Conservation (phyloP, 2,797 vertebrate genomes). For the Molossus alvarezi region DNA sequence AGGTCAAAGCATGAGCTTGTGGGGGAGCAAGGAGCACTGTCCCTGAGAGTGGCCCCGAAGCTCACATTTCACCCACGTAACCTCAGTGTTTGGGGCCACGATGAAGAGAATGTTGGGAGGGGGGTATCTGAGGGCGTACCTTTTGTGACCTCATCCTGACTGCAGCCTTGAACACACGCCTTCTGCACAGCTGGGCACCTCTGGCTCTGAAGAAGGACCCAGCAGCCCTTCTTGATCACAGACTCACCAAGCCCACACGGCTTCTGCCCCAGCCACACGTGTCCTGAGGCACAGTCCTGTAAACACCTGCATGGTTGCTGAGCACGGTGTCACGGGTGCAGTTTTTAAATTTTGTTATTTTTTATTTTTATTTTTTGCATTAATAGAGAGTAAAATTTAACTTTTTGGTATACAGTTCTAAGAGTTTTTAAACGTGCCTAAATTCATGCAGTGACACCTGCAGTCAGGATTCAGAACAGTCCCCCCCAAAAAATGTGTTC, state of each 20-base stretch:
- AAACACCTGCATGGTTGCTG: neutral
- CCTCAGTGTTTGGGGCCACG: neutral
- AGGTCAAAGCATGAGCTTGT: neutral
- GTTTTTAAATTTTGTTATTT: neutral
- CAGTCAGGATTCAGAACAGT: neutral
- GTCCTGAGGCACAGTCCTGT: neutral
- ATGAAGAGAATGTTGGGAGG: neutral
- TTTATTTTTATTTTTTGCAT: neutral
- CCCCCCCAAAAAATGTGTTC: neutral
- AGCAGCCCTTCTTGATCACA: neutral
- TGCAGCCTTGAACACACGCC: no score
- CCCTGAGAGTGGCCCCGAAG: neutral
- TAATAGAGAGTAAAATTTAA: neutral
- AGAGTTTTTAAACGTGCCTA: constrained; percentile 1
- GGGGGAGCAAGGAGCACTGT: no score
- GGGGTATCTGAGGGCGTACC: neutral
- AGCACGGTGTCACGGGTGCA: neutral
- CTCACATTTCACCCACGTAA: neutral
- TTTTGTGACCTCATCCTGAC: neutral
- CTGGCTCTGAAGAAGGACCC: neutral
- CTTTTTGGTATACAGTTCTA: neutral
- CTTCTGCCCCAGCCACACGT: neutral
- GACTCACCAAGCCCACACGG: neutral
- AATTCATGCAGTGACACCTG: neutral
- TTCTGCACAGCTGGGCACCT: neutral